Percentiles rank a stretch among this genome's conserved stretches.
These are phyloP conservation scores for Erannis defoliaria DNA, from an alignment of 2,888 invertebrate genomes.

Conservation along the genomic window DNA sequence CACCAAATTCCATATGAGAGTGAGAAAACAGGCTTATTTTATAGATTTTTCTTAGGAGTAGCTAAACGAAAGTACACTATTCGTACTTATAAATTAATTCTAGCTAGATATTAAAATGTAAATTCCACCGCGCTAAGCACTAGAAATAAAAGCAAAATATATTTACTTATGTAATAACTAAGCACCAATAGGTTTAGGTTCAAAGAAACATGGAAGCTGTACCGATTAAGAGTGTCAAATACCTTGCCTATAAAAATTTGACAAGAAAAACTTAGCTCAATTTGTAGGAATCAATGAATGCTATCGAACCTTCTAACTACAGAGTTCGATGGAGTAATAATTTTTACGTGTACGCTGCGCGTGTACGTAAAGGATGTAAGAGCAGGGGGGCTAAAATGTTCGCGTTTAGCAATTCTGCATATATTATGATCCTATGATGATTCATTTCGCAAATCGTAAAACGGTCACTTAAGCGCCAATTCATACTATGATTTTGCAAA, in stretches of 20 bases:
- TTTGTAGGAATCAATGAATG: too few species aligned
- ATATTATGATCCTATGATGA: too few species aligned
- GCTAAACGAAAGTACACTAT: constrained; percentile 58
- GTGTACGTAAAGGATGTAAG: too few species aligned
- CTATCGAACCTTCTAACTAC: too few species aligned
- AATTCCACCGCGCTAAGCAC: constrained; percentile 53
- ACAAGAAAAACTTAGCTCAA: too few species aligned
- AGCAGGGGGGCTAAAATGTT: too few species aligned
- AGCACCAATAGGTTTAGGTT: not conserved
- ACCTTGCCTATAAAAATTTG: not conserved
- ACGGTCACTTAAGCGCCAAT: too few species aligned
- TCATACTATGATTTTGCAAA: too few species aligned
- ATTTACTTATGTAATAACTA: constrained; percentile 6
- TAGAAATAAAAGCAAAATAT: constrained; percentile 54
- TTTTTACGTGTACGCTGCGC: too few species aligned
- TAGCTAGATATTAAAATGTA: constrained; percentile 58
- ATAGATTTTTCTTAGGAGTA: constrained; percentile 58
- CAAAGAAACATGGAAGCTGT: not conserved
- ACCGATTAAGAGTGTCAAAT: not conserved
- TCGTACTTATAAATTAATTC: constrained; percentile 59
- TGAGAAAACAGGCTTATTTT: constrained; percentile 56
- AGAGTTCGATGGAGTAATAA: too few species aligned
- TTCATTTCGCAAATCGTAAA: too few species aligned
- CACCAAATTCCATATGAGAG: constrained; percentile 31
- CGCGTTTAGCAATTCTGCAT: too few species aligned